A percentile compares a stretch with the other conserved stretches of the same genome.
These are phyloP conservation scores for Corynorhinus townsendii DNA, from an alignment of 2,113 vertebrate genomes.

Conservation along the genomic window DNA sequence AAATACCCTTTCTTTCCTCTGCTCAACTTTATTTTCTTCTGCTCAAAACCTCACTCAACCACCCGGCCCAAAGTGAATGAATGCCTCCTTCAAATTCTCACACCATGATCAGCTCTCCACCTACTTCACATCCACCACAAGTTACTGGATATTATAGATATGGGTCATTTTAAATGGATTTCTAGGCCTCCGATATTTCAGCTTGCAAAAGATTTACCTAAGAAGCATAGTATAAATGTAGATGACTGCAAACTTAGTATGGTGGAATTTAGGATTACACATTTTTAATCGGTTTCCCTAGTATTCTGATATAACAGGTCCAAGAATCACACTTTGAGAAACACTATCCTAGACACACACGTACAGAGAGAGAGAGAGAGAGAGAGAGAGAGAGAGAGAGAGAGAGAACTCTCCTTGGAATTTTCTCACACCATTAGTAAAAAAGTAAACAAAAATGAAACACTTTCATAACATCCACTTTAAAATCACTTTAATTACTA, in stretches of 20 bases:
- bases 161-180: background rate
- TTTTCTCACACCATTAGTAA: background rate
- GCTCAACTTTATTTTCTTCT: background rate
- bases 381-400: too few relatives aligned
- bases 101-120: background rate
- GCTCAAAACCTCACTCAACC: background rate
- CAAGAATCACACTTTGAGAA: background rate
- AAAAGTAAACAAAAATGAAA: slow-evolving; percentile 29
- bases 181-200: background rate
- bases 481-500: background rate
- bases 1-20: background rate
- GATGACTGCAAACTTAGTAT: background rate
- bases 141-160: background rate
- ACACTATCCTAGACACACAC: background rate
- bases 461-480: background rate
- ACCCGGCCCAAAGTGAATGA: background rate
- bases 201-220: background rate
- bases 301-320: background rate
- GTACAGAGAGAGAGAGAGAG: too few relatives aligned
- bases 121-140: background rate
- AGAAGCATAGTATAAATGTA: background rate
- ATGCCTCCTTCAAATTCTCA: background rate
- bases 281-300: background rate
- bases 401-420: background rate
- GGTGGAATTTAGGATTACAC: background rate